Evolutionary conservation across 1,140 invertebrate species (phyloP).

Genomic region (Brachionus rotundiformis): DNA sequence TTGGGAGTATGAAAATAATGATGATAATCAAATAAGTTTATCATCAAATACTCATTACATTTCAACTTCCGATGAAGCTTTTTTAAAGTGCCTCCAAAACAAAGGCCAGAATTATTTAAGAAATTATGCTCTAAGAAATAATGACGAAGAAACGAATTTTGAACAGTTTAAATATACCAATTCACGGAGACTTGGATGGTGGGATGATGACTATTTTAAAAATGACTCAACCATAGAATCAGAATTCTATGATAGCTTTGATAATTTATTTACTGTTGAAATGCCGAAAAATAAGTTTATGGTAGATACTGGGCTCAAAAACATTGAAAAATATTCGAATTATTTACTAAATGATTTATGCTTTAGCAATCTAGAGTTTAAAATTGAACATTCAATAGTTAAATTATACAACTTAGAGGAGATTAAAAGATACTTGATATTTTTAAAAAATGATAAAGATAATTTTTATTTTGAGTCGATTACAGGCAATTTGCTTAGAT

Average conservation of each 20-base stretch:
- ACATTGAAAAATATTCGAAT: not conserved
- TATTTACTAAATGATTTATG: not conserved
- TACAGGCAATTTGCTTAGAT: not conserved
- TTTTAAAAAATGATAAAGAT: not conserved
- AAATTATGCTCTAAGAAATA: not conserved
- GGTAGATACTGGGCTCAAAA: not conserved
- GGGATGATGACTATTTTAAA: not conserved
- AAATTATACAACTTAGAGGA: conserved; percentile 24
- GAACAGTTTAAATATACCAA: not conserved
- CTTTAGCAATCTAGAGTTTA: not conserved
- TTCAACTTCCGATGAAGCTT: not conserved
- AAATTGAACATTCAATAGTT: not conserved
- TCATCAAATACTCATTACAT: not conserved
- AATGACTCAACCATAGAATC: not conserved
- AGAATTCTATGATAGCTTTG: not conserved
- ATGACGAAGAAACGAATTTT: not conserved
- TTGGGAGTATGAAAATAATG: not conserved
- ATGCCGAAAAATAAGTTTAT: not conserved
- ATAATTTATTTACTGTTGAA: not conserved
- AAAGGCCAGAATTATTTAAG: not conserved
- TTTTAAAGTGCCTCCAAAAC: not conserved
- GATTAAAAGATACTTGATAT: not conserved
- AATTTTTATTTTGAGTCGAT: not conserved
- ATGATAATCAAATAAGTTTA: not conserved
- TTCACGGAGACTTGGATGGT: not conserved